phyloP scores from a whole-genome alignment of 2,113 vertebrate species.

The Fukomys damarensis region DNA sequence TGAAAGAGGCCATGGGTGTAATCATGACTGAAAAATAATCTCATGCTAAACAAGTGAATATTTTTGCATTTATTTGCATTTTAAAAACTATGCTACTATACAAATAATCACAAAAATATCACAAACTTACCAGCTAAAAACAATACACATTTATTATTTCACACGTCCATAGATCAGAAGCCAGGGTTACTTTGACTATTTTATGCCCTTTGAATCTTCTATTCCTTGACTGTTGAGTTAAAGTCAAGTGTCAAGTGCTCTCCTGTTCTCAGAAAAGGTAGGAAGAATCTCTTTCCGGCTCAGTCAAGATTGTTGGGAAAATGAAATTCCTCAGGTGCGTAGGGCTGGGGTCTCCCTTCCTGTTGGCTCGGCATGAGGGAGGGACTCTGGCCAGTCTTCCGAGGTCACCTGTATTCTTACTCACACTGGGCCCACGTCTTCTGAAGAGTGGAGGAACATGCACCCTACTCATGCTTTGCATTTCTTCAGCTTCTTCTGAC shows the following conservation, averaged over 20 bases:
- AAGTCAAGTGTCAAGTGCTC: neutral
- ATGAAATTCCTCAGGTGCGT: neutral
- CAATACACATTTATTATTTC: neutral
- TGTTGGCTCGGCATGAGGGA: neutral
- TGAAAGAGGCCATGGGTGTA: neutral
- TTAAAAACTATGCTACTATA: neutral
- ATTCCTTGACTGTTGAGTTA: neutral
- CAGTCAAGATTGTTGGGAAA: neutral
- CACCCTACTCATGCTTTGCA: neutral
- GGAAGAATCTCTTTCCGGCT: neutral
- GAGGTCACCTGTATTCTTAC: neutral
- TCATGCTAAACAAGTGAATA: neutral
- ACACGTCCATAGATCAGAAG: neutral
- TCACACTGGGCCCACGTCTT: neutral
- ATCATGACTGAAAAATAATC: neutral
- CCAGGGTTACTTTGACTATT: neutral
- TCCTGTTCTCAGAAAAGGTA: neutral
- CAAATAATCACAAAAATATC: neutral
- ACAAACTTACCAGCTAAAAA: neutral
- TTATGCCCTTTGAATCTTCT: neutral
- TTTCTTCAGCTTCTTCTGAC: neutral
- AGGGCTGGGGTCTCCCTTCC: neutral
- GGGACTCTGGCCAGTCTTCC: neutral
- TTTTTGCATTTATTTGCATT: neutral
- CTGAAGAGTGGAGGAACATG: neutral